Conservation (phyloP, 2,113 vertebrate genomes). For the Elachura formosa region DNA sequence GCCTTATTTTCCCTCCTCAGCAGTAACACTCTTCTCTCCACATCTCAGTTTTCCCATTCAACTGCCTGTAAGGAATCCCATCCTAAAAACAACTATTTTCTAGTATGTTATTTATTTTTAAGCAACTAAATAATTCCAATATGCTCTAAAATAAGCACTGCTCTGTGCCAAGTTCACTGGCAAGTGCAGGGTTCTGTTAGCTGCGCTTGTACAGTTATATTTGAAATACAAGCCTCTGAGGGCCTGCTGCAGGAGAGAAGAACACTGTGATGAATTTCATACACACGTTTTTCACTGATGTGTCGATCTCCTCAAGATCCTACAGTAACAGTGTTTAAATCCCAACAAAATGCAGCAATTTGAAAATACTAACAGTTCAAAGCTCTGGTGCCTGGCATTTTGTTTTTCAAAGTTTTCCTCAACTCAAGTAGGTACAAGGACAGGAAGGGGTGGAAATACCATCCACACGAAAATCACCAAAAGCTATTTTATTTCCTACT, state of each 20-base stretch:
- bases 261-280: neutral
- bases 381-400: neutral
- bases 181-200: neutral
- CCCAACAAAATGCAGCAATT: neutral
- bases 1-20: neutral
- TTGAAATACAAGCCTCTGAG: neutral
- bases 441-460: neutral
- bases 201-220: neutral
- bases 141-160: neutral
- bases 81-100: neutral
- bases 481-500: neutral
- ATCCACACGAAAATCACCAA: neutral
- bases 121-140: neutral
- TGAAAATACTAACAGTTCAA: neutral
- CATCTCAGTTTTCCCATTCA: neutral
- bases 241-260: neutral
- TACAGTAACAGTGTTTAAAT: neutral
- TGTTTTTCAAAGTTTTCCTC: neutral
- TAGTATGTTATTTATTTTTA: neutral
- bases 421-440: neutral
- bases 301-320: neutral
- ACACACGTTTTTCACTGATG: neutral
- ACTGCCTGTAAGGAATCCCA: neutral
- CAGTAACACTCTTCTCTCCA: neutral
- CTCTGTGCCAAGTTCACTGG: neutral